phyloP scores from a whole-genome alignment of 2,797 vertebrate genomes.

The Pogonophryne albipinna region DNA sequence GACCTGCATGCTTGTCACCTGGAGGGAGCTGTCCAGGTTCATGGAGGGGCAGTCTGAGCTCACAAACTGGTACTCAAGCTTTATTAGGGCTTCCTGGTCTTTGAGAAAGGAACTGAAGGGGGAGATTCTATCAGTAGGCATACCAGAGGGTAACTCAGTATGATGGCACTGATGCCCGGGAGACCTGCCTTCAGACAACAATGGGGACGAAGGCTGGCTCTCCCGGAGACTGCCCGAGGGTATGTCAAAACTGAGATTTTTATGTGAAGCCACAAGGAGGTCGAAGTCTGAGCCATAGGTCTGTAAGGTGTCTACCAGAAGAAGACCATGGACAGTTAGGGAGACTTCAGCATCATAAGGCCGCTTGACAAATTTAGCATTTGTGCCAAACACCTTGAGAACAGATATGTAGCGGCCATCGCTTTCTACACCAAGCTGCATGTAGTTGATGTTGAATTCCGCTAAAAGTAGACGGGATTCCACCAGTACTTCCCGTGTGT shows the following conservation, averaged over 20 bases:
- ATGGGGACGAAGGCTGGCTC: constrained; percentile 92
- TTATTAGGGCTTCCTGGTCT: constrained; percentile 94
- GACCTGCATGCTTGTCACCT: constrained; percentile 94
- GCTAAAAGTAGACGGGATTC: constrained; percentile 96
- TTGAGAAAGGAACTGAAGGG: constrained; percentile 77
- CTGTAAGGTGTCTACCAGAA: constrained; percentile 97
- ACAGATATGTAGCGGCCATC: constrained; percentile 96
- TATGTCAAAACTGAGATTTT: constrained; percentile 95
- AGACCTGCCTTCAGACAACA: constrained; percentile 70
- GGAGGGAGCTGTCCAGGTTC: constrained; percentile 94
- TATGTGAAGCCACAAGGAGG: constrained; percentile 97
- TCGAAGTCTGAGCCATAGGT: constrained; percentile 98
- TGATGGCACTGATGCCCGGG: constrained; percentile 69
- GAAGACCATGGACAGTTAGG: constrained; percentile 94
- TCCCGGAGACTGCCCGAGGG: constrained; percentile 94
- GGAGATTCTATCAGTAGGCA: constrained; percentile 70
- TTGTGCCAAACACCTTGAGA: constrained; percentile 96
- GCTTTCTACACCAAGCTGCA: constrained; percentile 97
- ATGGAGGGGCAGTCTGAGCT: constrained; percentile 97
- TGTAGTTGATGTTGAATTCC: constrained; percentile 96
- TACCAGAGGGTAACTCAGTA: constrained; percentile 45
- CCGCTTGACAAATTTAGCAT: constrained; percentile 96
- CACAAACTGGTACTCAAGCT: constrained; percentile 97
- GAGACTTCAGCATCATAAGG: constrained; percentile 96
- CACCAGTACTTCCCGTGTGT: constrained; percentile 94